Conservation (phyloP, 2,888 invertebrate genomes). For the Agriopis marginaria region DNA sequence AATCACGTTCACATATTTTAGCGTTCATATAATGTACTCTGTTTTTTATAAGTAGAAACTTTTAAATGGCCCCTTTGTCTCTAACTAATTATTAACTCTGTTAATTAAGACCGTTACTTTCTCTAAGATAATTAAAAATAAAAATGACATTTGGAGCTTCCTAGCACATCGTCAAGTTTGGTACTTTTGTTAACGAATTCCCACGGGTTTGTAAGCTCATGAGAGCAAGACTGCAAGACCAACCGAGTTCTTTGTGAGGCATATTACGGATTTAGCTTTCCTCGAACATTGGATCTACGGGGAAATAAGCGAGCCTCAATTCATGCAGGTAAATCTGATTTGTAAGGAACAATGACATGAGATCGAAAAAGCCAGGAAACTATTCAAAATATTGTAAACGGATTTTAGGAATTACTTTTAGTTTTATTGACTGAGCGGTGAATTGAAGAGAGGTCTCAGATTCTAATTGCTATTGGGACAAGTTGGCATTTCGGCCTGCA, state of each 20-base stretch:
- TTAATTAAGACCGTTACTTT: too few species aligned
- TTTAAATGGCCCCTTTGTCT: too few species aligned
- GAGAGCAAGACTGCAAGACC: slow-evolving; percentile 59
- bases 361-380: not conserved
- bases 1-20: too few species aligned
- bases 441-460: too few species aligned
- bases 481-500: too few species aligned
- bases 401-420: not conserved
- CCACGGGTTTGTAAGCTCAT: slow-evolving; percentile 44
- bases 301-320: slow-evolving; percentile 36
- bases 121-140: too few species aligned
- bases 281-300: slow-evolving; percentile 43
- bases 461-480: too few species aligned
- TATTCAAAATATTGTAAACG: not conserved
- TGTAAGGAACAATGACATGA: not conserved
- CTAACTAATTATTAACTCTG: too few species aligned
- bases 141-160: too few species aligned
- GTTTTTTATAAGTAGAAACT: too few species aligned
- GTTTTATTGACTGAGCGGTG: not conserved
- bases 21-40: too few species aligned
- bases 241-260: slow-evolving; percentile 55
- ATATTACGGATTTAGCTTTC: slow-evolving; percentile 52
- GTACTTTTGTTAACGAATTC: not conserved
- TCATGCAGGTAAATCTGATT: slow-evolving; percentile 27
- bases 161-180: too few species aligned